A percentile compares a stretch with the other conserved stretches of the same genome.
These are phyloP conservation scores for Drosophila setosimentum DNA, from an alignment of 2,888 invertebrate genomes.

Conservation along the genomic window DNA sequence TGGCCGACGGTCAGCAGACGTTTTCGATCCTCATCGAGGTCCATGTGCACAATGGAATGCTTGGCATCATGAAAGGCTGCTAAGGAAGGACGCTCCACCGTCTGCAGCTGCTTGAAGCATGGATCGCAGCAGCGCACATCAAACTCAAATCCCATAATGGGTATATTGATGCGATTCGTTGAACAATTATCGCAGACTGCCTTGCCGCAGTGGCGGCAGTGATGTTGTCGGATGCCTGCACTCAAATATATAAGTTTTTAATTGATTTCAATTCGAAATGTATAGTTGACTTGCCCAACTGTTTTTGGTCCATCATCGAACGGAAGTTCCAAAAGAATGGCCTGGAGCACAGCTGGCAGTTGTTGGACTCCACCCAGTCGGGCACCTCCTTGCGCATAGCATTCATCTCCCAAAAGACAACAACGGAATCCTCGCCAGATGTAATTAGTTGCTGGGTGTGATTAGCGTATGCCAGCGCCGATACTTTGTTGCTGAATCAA, in stretches of 20 bases:
- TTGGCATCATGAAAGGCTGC: constrained; percentile 98
- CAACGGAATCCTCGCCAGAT: constrained; percentile 95
- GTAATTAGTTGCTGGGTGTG: constrained; percentile 93
- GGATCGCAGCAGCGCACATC: constrained; percentile 97
- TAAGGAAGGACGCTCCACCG: constrained; percentile 95
- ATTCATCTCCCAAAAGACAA: constrained; percentile 98
- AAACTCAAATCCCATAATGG: constrained; percentile 99
- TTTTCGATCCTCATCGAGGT: constrained; percentile 94
- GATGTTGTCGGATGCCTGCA: constrained; percentile 91
- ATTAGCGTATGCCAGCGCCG: constrained; percentile 93
- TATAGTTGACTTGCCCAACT: constrained; percentile 87
- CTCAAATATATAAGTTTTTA: neutral
- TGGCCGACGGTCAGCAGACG: constrained; percentile 96
- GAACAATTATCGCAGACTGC: constrained; percentile 98
- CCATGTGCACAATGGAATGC: constrained; percentile 95
- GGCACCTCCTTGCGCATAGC: constrained; percentile 96
- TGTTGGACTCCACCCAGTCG: constrained; percentile 97
- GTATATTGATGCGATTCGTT: constrained; percentile 94
- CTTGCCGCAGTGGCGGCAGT: constrained; percentile 96
- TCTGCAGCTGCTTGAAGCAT: constrained; percentile 93
- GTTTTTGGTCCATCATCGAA: constrained; percentile 99
- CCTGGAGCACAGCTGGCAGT: constrained; percentile 96
- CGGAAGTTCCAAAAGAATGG: constrained; percentile 99
- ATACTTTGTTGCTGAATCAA: constrained; percentile 92
- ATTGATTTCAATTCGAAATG: neutral